A percentile compares a stretch with the other conserved stretches of the same genome.
Conservation (phyloP, 2,888 invertebrate genomes). For the Drosophila bunnanda region DNA sequence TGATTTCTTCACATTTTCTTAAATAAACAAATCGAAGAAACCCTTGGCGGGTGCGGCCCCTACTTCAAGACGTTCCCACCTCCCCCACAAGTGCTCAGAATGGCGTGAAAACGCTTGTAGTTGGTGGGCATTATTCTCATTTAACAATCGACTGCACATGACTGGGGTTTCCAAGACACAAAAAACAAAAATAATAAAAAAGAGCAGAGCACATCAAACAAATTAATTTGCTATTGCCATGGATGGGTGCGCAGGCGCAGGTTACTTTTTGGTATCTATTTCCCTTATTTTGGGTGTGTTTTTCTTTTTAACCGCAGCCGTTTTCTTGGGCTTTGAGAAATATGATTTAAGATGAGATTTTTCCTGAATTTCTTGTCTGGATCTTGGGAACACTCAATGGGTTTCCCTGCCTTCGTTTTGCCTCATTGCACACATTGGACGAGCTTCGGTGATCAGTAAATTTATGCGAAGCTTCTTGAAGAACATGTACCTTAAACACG, state of each 20-base stretch:
- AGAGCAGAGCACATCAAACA: conserved; percentile 31
- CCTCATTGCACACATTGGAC: conserved; percentile 63
- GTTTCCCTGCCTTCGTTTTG: conserved; percentile 48
- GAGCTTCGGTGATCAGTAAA: conserved; percentile 71
- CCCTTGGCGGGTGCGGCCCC: conserved; percentile 61
- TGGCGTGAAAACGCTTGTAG: conserved; percentile 80
- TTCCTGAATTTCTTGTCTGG: conserved; percentile 56
- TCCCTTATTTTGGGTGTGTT: conserved; percentile 23
- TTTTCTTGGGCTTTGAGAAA: conserved; percentile 14
- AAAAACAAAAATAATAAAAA: background rate
- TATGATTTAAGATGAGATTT: conserved; percentile 38
- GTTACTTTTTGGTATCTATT: conserved; percentile 6
- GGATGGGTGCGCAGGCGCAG: conserved; percentile 38
- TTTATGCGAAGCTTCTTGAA: conserved; percentile 57
- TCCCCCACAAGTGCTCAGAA: conserved; percentile 65
- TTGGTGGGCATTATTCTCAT: conserved; percentile 72
- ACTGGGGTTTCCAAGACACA: background rate
- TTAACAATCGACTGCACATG: conserved; percentile 51
- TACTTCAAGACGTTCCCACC: conserved; percentile 53
- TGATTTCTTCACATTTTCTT: conserved; percentile 75
- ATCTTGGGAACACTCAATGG: conserved; percentile 29
- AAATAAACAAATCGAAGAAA: conserved; percentile 75
- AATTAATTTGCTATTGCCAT: conserved; percentile 51
- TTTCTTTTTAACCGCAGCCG: conserved; percentile 40
- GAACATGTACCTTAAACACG: conserved; percentile 32